Evolutionary conservation across 2,888 invertebrate genomes (phyloP).

Genomic region (Pristionchus exspectatus): DNA sequence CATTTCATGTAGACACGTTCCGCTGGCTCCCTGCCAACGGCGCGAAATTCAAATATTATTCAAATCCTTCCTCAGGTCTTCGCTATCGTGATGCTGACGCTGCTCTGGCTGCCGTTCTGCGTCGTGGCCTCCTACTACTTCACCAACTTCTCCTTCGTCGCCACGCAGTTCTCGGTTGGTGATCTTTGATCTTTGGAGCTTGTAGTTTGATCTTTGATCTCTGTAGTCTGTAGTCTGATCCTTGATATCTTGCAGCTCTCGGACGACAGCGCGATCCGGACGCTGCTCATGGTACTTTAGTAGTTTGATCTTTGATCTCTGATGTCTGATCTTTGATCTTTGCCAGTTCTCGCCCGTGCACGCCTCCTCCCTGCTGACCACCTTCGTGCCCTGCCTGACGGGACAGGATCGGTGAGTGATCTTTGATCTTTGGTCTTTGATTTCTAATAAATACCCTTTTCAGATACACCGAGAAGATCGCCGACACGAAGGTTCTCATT

Average conservation of each 20-base stretch:
- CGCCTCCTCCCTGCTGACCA: conserved; percentile 29
- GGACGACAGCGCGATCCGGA: conserved; percentile 26
- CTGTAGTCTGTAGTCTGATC: background rate
- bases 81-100: background rate
- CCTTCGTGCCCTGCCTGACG: conserved; percentile 25
- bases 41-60: background rate
- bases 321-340: background rate
- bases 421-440: background rate
- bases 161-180: background rate
- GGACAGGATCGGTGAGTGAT: conserved; percentile 19
- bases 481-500: background rate
- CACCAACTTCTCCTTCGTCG: conserved; percentile 21
- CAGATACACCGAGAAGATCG: background rate
- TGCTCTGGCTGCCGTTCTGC: conserved; percentile 46
- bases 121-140: conserved; percentile 40
- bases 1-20: background rate
- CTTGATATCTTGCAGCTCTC: background rate
- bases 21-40: background rate
- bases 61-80: background rate
- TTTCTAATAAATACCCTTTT: background rate
- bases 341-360: conserved; percentile 36
- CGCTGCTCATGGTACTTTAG: background rate
- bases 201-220: background rate
- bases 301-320: background rate
- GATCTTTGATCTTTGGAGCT: background rate